Evolutionary conservation across 2,888 invertebrate genomes (phyloP), one percentile per base, ranked within the genome.

Genomic region (Hipparchia sbordonii): DNA sequence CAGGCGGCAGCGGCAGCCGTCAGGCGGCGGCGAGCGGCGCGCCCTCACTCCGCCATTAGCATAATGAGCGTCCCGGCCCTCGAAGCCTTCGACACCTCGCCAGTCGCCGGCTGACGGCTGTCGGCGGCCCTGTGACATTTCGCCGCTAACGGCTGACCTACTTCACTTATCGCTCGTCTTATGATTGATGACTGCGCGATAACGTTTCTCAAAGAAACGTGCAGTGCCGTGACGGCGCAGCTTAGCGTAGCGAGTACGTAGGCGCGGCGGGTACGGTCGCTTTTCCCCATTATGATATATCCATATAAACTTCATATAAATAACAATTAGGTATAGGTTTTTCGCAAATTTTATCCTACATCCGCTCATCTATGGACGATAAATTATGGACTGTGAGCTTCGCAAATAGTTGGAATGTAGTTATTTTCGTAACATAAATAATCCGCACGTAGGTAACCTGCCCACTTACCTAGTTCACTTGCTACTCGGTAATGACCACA

Each of bases 1-100:
- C 23, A 23, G 23, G 23, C 23, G 23, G 23, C 23, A 23, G 23
- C 23, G 54, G n/a, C n/a, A 54, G 54, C 54, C n/a, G 54, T 54
- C 54, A 13, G 54, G 3, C 1, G 52, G 12, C 12, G 3, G 52
- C 5, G 10, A n/a, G n/a, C 54, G 56, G 10, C 56, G 56, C 7
- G 56, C 13, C n/a, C 76, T 76, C 76, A 81, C 79, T 78, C 87
- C 86, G 84, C 87, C 84, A 88, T 87, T 91, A 91, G 86, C 89
- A 90, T 91, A 88, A 87, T 88, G 85, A 88, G 86, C 78, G 79
- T 77, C 78, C 77, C 80, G 77, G 78, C 77, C 78, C 76, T 68
- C 71, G 71, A 76, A 79, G 77, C 77, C 77, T 77, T 78, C 77
- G 78, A 76, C 79, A 79, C 77, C 46, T 46, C 46, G 46, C 46